Conservation (phyloP, 1,140 invertebrate genomes). For the Drosophila ogumai region DNA sequence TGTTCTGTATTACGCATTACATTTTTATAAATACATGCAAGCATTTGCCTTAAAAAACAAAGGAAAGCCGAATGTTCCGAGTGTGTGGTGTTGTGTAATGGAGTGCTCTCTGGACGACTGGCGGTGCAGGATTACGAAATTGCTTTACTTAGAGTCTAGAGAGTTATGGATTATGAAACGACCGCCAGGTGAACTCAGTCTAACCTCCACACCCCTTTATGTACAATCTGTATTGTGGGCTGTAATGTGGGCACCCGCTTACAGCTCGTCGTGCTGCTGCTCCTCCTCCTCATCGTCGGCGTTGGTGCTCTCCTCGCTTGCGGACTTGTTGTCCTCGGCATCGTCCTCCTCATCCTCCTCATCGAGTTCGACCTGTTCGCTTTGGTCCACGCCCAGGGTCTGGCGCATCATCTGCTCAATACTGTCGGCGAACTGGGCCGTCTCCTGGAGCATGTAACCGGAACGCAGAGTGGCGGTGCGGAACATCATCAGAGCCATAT, state of each 20-base stretch:
- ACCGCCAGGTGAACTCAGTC: slow-evolving; percentile 67
- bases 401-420: slow-evolving; percentile 95
- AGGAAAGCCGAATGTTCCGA: slow-evolving; percentile 35
- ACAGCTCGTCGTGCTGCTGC: slow-evolving; percentile 78
- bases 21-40: slow-evolving; percentile 38
- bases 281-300: slow-evolving; percentile 77
- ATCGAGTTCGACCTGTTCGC: slow-evolving; percentile 88
- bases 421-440: slow-evolving; percentile 93
- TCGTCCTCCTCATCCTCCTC: slow-evolving; percentile 86
- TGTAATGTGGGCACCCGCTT: slow-evolving; percentile 28
- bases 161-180: slow-evolving; percentile 61
- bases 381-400: slow-evolving; percentile 91
- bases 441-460: slow-evolving; percentile 95
- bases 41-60: slow-evolving; percentile 35
- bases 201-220: slow-evolving; percentile 40
- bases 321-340: slow-evolving; percentile 51
- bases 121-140: slow-evolving; percentile 45
- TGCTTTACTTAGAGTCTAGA: slow-evolving; percentile 68
- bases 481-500: slow-evolving; percentile 96
- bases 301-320: slow-evolving; percentile 59
- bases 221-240: slow-evolving; percentile 39
- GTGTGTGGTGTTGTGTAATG: slow-evolving; percentile 27
- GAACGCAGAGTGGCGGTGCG: slow-evolving; percentile 96
- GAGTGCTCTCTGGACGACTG: slow-evolving; percentile 45
- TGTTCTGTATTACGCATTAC: slow-evolving; percentile 29